Conservation (phyloP, 2,113 vertebrate genomes). For the Cisticola juncidis region DNA sequence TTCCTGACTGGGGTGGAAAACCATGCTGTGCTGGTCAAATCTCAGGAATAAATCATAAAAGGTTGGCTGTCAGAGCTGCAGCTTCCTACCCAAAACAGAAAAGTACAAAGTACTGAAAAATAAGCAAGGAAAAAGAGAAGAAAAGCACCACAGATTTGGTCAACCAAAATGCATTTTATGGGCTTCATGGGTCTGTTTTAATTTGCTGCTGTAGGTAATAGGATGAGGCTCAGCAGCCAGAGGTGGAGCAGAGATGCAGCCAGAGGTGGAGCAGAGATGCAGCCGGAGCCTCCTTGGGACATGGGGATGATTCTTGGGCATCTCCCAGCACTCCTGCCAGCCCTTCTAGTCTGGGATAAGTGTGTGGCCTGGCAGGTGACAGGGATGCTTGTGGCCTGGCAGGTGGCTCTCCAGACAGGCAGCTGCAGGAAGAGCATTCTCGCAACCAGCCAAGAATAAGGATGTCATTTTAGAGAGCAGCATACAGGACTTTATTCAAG, state of each 20-base stretch:
- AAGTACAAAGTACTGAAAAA: not conserved
- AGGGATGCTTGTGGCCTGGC: not conserved
- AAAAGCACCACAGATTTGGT: not conserved
- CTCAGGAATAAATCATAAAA: not conserved
- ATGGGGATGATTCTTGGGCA: not conserved
- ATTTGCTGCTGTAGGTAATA: not conserved
- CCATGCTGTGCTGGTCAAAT: not conserved
- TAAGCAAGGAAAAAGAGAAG: not conserved
- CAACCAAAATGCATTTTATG: not conserved
- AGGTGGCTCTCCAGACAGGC: not conserved
- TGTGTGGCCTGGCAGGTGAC: not conserved
- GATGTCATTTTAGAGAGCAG: not conserved
- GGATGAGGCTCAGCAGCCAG: not conserved
- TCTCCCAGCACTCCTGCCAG: not conserved
- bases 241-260: rapidly evolving
- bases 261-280: rapidly evolving
- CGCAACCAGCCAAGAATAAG: not conserved
- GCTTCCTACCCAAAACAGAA: not conserved
- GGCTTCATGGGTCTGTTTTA: not conserved
- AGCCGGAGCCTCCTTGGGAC: rapidly evolving
- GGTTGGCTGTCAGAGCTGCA: not conserved
- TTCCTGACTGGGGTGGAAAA: not conserved
- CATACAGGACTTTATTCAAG: not conserved
- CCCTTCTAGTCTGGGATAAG: rapidly evolving
- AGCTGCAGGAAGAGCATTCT: not conserved